phyloP scores from a whole-genome alignment of 2,888 invertebrate genomes.

The Hirtodrosophila cameraria region DNA sequence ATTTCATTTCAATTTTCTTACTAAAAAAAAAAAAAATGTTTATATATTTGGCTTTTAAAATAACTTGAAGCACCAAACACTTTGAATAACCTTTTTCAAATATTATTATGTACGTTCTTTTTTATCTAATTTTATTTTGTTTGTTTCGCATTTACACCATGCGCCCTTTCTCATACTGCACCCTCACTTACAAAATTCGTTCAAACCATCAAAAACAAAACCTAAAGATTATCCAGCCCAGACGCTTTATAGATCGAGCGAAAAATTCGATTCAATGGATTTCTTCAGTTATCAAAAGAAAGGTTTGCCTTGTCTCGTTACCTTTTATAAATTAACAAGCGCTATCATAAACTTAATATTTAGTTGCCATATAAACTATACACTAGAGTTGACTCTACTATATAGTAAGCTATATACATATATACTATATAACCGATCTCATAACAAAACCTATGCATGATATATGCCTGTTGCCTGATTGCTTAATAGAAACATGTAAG shows the following conservation, averaged over 20 bases:
- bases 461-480: conserved; percentile 1
- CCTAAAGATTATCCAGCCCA: conserved; percentile 84
- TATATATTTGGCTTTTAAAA: conserved; percentile 26
- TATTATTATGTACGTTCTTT: conserved; percentile 27
- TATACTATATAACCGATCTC: conserved; percentile 14
- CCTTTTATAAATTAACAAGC: conserved; percentile 46
- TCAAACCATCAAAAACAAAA: conserved; percentile 9
- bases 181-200: conserved; percentile 32
- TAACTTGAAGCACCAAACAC: conserved; percentile 18
- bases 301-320: conserved; percentile 82
- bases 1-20: conserved; percentile 41
- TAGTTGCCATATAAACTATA: conserved; percentile 19
- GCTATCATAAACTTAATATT: conserved; percentile 22
- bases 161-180: conserved; percentile 49
- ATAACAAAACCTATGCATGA: conserved; percentile 30
- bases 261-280: conserved; percentile 88
- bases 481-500: no score
- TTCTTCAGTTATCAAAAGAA: conserved; percentile 84
- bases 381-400: conserved; percentile 27
- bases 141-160: conserved; percentile 41
- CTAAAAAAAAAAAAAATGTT: conserved; percentile 21
- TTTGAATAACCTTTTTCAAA: not conserved
- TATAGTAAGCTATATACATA: not conserved
- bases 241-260: conserved; percentile 87
- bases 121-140: conserved; percentile 11